Base-by-base conservation (phyloP, 2,888 invertebrate genomes). In the Torymus aiolomorphi region DNA sequence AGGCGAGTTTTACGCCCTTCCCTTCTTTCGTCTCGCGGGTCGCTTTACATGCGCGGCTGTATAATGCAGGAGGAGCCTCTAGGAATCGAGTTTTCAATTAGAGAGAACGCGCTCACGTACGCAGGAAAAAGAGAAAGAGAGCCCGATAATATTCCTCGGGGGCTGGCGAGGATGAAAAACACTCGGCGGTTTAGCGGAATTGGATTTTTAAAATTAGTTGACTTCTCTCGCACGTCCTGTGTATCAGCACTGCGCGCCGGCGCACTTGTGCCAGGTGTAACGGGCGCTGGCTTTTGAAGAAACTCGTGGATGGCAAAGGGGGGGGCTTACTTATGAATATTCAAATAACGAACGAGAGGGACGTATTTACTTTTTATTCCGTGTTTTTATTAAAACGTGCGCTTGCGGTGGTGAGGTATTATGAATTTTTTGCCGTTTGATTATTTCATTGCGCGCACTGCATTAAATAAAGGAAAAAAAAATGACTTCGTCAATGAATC, bases 11-110 rank as follows among this genome's bases (percentile, higher is more conserved):
- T 56, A 20, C 16, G 20, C 18, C 31, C 12, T 18, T n/a, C 65
- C 51, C 11, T 54, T 20, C 24, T 12, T n/a, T 57, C 59, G 14
- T 54, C 61, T 69, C 61, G 16, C 49, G 69, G 73, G 49, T 79
- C 70, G 69, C 70, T 69, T 70, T 79, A 78, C 67, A 73, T 56
- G 3, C 56, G 54, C 8, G 56, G 5, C n/a, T 67, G 51, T 49
- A 62, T 20, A 18, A 49, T 42, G 24, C 11, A 52, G 8, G 13
- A 2, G 14, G 31, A 18, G 73, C 79, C 49, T 49, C 59, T 52
- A 75, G 69, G 42, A 79, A 74, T 79, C 70, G 74, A 66, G 49
- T 80, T 79, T 80, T 80, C 76, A 76, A 80, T 76, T 76, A 80
- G 59, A 14, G 12, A 11, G 18, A 75, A 74, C 66, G 59, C 73